Base-by-base conservation (phyloP, 37 sponge, comb jelly and placozoan genomes). In the Bolinopsis microptera region DNA sequence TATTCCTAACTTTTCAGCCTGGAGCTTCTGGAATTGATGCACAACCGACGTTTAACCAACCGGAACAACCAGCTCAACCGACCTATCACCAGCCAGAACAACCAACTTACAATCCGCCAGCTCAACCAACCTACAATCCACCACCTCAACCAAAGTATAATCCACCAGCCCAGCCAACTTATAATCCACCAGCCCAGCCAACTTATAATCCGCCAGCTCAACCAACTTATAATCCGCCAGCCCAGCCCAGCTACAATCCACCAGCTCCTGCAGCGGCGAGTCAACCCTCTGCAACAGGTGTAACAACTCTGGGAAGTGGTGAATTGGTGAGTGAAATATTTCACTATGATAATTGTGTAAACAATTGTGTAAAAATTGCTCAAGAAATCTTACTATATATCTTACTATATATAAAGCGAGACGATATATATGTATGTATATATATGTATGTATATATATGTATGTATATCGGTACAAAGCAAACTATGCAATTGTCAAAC, bases 201-300 rank as follows among this genome's bases (percentile, higher is more conserved):
- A 0, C 82, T 8, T 31, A 1, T 69, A 76, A 48, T 8, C 93
- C 83, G 16, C 68, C 67, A 36, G 69, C 94, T n/a, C 76, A 93
- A 28, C 95, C 94, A 82, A 30, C 86, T 33, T 32, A 61, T 22
- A 92, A 39, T 23, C 93, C 26, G 0, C 80, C 94, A 3, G 32
- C 77, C 13, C 76, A 86, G 23, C 48, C 77, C 0, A 93, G 22
- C 77, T 69, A 80, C 74, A 70, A 70, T 37, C 82, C 16, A 37
- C 37, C 82, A 34, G 37, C 82, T 30, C 75, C 75, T 8, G 27
- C 48, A 8, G 93, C 92, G 5, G 8, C 33, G 3, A 70, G 30
- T 30, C 82, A 80, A 30, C 37, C 82, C 5, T 2, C 82, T 30
- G 74, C 21, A n/a, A 28, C 74, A 24, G 74, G 74, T 22, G 74